Conservation (phyloP, 2,888 invertebrate species). For the Nysson spinosus region DNA sequence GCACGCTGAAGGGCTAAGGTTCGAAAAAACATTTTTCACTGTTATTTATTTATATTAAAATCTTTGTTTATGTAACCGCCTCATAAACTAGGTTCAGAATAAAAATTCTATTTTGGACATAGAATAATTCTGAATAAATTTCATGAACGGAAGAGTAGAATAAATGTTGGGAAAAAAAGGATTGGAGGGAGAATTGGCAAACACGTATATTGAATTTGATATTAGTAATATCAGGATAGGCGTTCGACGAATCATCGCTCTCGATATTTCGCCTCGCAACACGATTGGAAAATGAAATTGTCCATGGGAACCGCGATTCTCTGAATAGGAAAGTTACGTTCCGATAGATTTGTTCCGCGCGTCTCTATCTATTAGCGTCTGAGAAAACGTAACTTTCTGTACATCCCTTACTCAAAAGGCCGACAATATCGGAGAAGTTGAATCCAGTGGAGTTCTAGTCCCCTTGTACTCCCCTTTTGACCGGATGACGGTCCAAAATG, state of each 20-base stretch:
- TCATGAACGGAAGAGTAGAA: too few species aligned
- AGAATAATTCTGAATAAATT: too few species aligned
- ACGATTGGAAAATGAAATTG: conserved; percentile 8
- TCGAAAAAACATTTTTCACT: too few species aligned
- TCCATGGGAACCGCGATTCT: conserved; percentile 2
- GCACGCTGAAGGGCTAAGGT: too few species aligned
- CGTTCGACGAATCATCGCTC: not conserved
- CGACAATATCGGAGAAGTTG: conserved; percentile 40
- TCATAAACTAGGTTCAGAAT: too few species aligned
- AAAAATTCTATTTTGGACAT: too few species aligned
- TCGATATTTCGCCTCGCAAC: not conserved
- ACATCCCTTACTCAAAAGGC: conserved; percentile 38
- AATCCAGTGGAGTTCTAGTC: conserved; percentile 2
- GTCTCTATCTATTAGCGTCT: conserved; percentile 21
- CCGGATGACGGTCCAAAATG: conserved; percentile 32
- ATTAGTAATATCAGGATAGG: too few species aligned
- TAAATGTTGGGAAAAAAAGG: too few species aligned
- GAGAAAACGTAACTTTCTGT: conserved; percentile 25
- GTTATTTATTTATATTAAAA: too few species aligned
- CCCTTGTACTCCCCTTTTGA: conserved; percentile 8
- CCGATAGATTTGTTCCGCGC: conserved; percentile 40
- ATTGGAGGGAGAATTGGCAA: too few species aligned
- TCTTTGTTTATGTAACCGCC: too few species aligned
- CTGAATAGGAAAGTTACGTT: conserved; percentile 41
- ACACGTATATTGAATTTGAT: too few species aligned